Base-by-base conservation (phyloP, 2,797 vertebrate species). In the Semotilus atromaculatus region DNA sequence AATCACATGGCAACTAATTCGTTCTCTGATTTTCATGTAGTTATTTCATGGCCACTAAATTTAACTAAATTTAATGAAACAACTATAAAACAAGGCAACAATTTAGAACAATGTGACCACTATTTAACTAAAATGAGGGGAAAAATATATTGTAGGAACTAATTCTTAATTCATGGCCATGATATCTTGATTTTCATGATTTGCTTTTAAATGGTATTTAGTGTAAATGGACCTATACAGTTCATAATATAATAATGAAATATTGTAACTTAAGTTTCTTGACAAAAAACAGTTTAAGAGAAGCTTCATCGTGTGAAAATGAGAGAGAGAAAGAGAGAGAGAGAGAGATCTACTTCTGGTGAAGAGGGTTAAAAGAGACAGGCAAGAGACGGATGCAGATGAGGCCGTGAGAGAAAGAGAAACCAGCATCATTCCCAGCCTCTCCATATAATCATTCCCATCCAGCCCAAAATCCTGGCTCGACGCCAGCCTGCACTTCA, bases 361-460 rank as follows among this genome's bases (percentile, higher is more conserved):
- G 77, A 55, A 72, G 80, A 62, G 82, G 83, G 89, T 89, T 91
- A 88, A 91, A 87, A 36, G 71, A 31, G 67, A 76, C 21, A 53
- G 73, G 77, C 90, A 90, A 91, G 86, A 90, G 89, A 90, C 83
- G 43, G 72, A 45, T 75, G 55, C 43, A 83, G 81, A 79, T 71
- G 62, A 81, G 38, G 45, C 55, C 48, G 66, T 75, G 78, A 77
- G 68, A 81, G 84, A 80, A 55, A 80, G 53, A 84, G 38, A 80
- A 45, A 85, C 80, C 83, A 70, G 51, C 85, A 88, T 85, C 83
- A 80, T 79, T 75, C 78, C 80, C 66, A 83, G 87, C 62, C 85
- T 89, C 92, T 94, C 92, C 93, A 93, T 95, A 89, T 95, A 95
- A 95, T 96, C 94, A 95, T 93, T 92, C 89, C 92, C 93, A 94